Conservation (phyloP, 2,888 invertebrate genomes). For the Maniola hyperantus region DNA sequence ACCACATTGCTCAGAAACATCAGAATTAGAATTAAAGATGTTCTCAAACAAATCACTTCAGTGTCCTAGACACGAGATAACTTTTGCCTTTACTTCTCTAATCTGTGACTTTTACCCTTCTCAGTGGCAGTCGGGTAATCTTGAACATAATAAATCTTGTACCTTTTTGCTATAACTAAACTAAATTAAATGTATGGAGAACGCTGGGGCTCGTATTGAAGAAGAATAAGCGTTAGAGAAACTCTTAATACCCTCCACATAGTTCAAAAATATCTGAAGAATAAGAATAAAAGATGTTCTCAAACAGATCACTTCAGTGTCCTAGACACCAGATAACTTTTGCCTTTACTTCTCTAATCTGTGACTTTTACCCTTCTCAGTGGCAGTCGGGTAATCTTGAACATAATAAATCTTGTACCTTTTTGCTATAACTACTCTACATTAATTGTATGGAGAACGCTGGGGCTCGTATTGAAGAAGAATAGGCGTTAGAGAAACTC, state of each 20-base stretch:
- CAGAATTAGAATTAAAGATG: neutral
- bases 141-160: constrained; percentile 46
- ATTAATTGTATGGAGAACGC: too few relatives aligned
- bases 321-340: constrained; percentile 27
- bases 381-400: constrained; percentile 41
- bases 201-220: too few relatives aligned
- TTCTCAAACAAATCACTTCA: constrained; percentile 27
- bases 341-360: too few relatives aligned
- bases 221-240: too few relatives aligned
- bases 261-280: too few relatives aligned
- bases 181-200: too few relatives aligned
- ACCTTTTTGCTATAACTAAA: constrained; percentile 39
- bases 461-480: too few relatives aligned
- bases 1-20: too few relatives aligned
- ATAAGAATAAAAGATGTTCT: constrained; percentile 1
- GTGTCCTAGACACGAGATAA: constrained; percentile 25
- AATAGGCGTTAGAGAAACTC: too few relatives aligned
- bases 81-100: too few relatives aligned
- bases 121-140: constrained; percentile 43
- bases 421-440: constrained; percentile 40
- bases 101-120: constrained; percentile 35
- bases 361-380: constrained; percentile 39
- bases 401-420: constrained; percentile 46
- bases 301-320: constrained; percentile 26
- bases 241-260: too few relatives aligned